These are phyloP conservation scores for Teinopalpus imperialis DNA, from an alignment of 2,888 invertebrate genomes.

Conservation along the genomic window DNA sequence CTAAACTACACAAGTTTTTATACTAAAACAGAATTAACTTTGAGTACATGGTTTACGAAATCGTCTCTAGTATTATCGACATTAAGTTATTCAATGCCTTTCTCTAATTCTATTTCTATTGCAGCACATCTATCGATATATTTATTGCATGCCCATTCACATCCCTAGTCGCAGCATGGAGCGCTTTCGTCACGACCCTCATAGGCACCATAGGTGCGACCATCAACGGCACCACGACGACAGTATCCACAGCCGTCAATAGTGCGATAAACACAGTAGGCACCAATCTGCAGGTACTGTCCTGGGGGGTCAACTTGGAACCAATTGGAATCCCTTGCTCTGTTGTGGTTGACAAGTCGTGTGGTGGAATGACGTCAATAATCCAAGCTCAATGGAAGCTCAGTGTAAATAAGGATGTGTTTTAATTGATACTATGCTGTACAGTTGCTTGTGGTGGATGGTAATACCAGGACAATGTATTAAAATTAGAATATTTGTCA, in stretches of 20 bases:
- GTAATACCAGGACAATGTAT: too few species aligned
- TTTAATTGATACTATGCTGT: too few species aligned
- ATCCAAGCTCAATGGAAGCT: too few species aligned
- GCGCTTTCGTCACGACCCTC: conserved; percentile 58
- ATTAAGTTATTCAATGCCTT: too few species aligned
- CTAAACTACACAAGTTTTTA: too few species aligned
- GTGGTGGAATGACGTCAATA: background rate
- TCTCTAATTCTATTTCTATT: conserved; percentile 14
- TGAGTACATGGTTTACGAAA: too few species aligned
- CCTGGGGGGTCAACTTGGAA: background rate
- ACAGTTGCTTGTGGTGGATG: too few species aligned
- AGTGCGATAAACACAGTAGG: conserved; percentile 66
- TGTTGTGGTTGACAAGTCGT: conserved; percentile 16
- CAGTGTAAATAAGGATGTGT: too few species aligned
- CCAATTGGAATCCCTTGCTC: too few species aligned
- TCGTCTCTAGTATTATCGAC: too few species aligned
- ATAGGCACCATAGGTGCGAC: conserved; percentile 64
- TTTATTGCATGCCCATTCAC: conserved; percentile 19
- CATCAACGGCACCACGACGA: conserved; percentile 53
- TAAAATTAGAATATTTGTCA: too few species aligned
- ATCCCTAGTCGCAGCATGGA: conserved; percentile 59
- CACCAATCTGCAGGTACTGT: conserved; percentile 66
- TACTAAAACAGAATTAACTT: too few species aligned
- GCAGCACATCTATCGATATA: conserved; percentile 11
- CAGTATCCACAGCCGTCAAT: conserved; percentile 58